These are phyloP conservation scores for Thalpophila matura DNA, from an alignment of 2,888 invertebrate genomes.

Conservation along the genomic window DNA sequence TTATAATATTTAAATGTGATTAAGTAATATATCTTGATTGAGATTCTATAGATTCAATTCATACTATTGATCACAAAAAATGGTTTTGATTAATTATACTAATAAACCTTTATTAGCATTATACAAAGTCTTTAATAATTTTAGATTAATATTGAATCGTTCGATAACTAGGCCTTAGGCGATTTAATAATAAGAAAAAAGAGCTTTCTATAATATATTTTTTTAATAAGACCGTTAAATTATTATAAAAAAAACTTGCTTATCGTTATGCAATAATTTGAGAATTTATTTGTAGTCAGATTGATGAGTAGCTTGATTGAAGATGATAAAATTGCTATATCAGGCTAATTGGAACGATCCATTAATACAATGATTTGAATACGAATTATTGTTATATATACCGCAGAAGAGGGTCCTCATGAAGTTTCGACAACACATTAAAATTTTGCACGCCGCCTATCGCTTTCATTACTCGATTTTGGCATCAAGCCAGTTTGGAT, in stretches of 20 bases:
- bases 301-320: neutral
- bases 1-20: slow-evolving; percentile 52
- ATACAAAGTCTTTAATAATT: neutral
- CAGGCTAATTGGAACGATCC: neutral
- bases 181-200: neutral
- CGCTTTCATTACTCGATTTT: slow-evolving; percentile 66
- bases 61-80: neutral
- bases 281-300: neutral
- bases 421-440: slow-evolving; percentile 68
- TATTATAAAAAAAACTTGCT: neutral
- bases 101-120: slow-evolving; percentile 12
- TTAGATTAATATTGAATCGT: neutral
- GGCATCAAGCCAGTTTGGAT: slow-evolving; percentile 63
- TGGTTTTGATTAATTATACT: neutral
- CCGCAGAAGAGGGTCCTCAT: slow-evolving; percentile 36
- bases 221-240: neutral
- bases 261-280: neutral
- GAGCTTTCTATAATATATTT: neutral
- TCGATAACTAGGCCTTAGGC: neutral
- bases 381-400: slow-evolving; percentile 36
- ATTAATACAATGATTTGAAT: slow-evolving; percentile 31
- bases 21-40: slow-evolving; percentile 26
- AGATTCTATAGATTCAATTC: slow-evolving; percentile 14
- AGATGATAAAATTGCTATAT: neutral
- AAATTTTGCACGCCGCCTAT: slow-evolving; percentile 66